A percentile compares a stretch with the other conserved stretches of the same genome.
Conservation (phyloP, 37 sponge, comb jelly and placozoan species). For the Petrosia ficiformis region DNA sequence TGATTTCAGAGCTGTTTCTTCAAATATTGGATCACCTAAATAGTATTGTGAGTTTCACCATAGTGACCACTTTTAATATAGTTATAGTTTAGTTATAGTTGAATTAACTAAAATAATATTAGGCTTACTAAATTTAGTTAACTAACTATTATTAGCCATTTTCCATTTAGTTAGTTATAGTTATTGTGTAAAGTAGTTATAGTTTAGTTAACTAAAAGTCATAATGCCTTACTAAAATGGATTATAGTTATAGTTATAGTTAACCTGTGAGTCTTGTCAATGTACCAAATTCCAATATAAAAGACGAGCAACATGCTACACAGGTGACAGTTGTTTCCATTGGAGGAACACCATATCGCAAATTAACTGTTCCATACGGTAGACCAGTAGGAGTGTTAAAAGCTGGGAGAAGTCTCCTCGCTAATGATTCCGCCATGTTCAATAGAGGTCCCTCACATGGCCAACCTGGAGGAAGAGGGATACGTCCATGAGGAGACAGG, state of each 20-base stretch:
- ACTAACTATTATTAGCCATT: no score
- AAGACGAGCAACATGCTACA: constrained; percentile 65
- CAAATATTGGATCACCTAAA: constrained; percentile 64
- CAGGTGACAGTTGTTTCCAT: constrained; percentile 68
- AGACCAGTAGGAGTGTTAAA: constrained; percentile 75
- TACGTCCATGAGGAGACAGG: constrained; percentile 31
- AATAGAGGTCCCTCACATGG: constrained; percentile 80
- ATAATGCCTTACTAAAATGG: no score
- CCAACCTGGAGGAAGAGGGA: constrained; percentile 58
- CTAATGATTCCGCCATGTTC: constrained; percentile 65
- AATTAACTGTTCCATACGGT: constrained; percentile 73
- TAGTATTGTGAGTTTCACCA: not conserved
- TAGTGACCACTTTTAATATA: no score
- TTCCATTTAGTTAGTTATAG: no score
- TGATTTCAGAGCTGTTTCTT: constrained; percentile 56
- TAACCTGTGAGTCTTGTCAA: constrained; percentile 73
- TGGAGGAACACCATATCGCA: constrained; percentile 58
- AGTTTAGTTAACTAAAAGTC: no score
- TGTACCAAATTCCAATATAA: constrained; percentile 67
- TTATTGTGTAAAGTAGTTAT: no score
- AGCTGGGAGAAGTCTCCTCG: constrained; percentile 67
- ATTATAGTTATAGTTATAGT: no score
- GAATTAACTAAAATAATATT: no score
- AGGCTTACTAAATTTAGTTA: no score
- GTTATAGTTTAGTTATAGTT: no score